Conservation (phyloP, 2,888 invertebrate species). For the Pterobdella sp. region DNA sequence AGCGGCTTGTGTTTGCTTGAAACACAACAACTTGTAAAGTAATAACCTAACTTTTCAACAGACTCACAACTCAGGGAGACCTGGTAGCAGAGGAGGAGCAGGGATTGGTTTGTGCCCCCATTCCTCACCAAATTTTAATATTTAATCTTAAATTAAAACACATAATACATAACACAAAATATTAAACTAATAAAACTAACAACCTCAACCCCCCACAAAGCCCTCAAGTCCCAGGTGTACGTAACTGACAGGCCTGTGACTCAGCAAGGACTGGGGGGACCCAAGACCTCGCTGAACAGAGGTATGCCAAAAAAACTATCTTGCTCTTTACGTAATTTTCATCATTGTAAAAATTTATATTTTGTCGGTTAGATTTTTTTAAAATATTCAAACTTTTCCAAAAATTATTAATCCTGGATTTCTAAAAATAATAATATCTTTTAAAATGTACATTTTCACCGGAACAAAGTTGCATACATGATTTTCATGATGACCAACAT, state of each 20-base stretch:
- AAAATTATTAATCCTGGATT: not conserved
- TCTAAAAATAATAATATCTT: not conserved
- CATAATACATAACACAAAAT: too few species aligned
- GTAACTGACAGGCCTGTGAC: constrained; percentile 70
- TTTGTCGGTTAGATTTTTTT: not conserved
- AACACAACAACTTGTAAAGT: too few species aligned
- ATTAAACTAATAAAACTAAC: not conserved
- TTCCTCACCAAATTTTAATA: constrained; percentile 35
- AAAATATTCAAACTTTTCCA: not conserved
- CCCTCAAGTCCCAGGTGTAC: constrained; percentile 47
- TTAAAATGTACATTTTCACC: not conserved
- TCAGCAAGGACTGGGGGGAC: constrained; percentile 67
- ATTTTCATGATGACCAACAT: not conserved
- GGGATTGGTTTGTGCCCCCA: constrained; percentile 32
- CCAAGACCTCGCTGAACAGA: constrained; percentile 57
- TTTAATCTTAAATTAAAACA: not conserved
- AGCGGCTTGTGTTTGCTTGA: too few species aligned
- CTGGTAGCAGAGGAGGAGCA: constrained; percentile 33
- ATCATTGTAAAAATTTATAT: constrained; percentile 13
- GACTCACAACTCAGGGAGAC: constrained; percentile 31
- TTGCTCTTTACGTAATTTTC: not conserved
- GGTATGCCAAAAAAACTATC: constrained; percentile 36
- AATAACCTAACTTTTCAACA: too few species aligned
- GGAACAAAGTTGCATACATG: not conserved
- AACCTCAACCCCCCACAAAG: constrained; percentile 37